Conservation (phyloP, 53 echinoderm and acorn worm genomes). For the Astropecten irregularis region DNA sequence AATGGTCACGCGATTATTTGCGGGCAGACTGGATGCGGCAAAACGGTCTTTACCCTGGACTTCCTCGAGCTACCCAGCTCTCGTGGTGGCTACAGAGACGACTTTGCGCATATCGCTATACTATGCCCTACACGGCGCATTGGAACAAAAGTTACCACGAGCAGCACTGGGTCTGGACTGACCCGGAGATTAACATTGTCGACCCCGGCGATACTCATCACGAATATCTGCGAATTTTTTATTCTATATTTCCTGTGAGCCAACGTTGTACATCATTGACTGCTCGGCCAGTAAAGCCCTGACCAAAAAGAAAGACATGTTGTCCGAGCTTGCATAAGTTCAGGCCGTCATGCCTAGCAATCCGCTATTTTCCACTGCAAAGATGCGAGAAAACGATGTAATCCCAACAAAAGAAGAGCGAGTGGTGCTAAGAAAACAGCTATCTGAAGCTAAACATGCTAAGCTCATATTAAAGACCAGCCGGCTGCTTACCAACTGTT, state of each 20-base stretch:
- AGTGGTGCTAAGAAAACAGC: background rate
- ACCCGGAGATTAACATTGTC: constrained; percentile 33
- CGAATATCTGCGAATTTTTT: constrained; percentile 19
- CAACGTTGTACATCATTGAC: constrained; percentile 28
- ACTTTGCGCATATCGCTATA: too few species aligned
- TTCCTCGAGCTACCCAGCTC: too few species aligned
- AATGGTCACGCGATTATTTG: too few species aligned
- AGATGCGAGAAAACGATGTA: constrained; percentile 42
- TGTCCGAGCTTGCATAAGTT: constrained; percentile 36
- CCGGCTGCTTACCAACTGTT: constrained; percentile 3
- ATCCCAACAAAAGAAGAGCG: constrained; percentile 17
- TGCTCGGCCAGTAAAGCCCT: constrained; percentile 19
- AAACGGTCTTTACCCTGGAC: too few species aligned
- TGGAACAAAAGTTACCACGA: background rate
- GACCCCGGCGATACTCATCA: constrained; percentile 23
- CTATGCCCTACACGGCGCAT: too few species aligned
- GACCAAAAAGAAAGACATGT: constrained; percentile 40
- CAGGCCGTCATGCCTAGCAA: constrained; percentile 16
- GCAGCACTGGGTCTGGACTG: constrained; percentile 2
- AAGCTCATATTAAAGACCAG: constrained; percentile 46
- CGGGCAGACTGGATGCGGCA: too few species aligned
- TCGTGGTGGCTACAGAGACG: too few species aligned
- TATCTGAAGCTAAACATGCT: constrained; percentile 32
- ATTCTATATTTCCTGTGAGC: constrained; percentile 9
- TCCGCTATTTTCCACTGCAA: constrained; percentile 44